A percentile compares a stretch with the other conserved stretches of the same genome.
Conservation (phyloP, 2,797 vertebrate genomes). For the Anomalospiza imberbis region DNA sequence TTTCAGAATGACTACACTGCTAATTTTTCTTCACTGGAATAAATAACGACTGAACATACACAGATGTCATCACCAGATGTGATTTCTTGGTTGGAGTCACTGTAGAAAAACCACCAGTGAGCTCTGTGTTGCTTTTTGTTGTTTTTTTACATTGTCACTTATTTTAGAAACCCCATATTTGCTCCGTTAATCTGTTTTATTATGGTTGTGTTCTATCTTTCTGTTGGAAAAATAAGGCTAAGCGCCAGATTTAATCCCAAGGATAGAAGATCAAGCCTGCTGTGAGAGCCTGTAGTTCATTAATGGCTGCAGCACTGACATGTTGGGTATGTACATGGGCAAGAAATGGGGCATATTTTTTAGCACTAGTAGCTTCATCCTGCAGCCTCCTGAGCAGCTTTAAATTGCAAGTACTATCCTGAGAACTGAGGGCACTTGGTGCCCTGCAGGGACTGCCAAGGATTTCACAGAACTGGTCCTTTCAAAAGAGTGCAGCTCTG, state of each 20-base stretch:
- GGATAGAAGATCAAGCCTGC: neutral
- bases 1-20: neutral
- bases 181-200: neutral
- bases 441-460: conserved; percentile 24
- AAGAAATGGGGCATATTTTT: conserved; percentile 10
- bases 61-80: conserved; percentile 22
- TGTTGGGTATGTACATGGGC: neutral
- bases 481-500: conserved; percentile 13
- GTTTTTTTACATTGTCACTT: neutral
- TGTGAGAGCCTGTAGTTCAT: conserved; percentile 8
- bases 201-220: neutral
- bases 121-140: neutral
- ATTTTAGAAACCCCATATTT: conserved; percentile 1
- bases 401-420: conserved; percentile 18
- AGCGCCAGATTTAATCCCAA: conserved; percentile 7
- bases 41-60: neutral
- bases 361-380: neutral
- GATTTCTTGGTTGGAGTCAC: neutral
- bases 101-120: conserved; percentile 13
- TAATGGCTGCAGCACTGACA: neutral
- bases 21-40: neutral
- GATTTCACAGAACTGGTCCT: conserved; percentile 29
- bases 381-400: conserved; percentile 10
- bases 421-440: conserved; percentile 20
- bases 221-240: conserved; percentile 26